phyloP scores from a whole-genome alignment of 30 jellyfish, hydroid and myxozoan genomes.

The Aurelia aurita region DNA sequence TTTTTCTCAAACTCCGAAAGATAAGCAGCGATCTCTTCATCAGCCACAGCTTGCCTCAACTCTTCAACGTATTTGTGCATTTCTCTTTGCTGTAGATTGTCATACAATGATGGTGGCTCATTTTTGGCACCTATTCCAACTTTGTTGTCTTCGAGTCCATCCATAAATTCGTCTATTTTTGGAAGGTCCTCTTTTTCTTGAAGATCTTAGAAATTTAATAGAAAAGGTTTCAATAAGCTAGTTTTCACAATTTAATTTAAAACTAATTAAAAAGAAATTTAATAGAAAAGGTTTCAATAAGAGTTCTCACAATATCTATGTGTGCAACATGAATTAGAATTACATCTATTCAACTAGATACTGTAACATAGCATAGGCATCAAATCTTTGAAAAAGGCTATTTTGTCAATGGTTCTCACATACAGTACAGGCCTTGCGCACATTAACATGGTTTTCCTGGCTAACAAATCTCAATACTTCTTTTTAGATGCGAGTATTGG shows the following conservation, averaged over 20 bases:
- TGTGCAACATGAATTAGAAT: no score
- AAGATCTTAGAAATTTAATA: not conserved
- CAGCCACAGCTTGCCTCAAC: conserved; percentile 78
- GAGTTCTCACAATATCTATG: no score
- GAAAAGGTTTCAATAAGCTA: not conserved
- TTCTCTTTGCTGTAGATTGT: conserved; percentile 56
- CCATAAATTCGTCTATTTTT: conserved; percentile 33
- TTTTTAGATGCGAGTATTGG: no score
- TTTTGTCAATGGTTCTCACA: no score
- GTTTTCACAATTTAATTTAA: not conserved
- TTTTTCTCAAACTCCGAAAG: conserved; percentile 88
- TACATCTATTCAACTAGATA: no score
- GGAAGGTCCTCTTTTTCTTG: conserved; percentile 54
- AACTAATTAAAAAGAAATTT: not conserved
- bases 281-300: not conserved
- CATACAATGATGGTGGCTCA: conserved; percentile 70
- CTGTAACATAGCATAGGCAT: no score
- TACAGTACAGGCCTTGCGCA: no score
- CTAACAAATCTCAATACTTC: no score
- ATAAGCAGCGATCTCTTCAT: conserved; percentile 88
- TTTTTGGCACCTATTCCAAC: conserved; percentile 43
- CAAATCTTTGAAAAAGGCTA: no score
- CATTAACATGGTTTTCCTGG: no score
- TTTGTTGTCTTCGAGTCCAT: conserved; percentile 22
- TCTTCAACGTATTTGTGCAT: conserved; percentile 75